Percentiles rank a stretch among this genome's conserved stretches.
Conservation (phyloP, 2,888 invertebrate genomes). For the Ochlodes sylvanus region DNA sequence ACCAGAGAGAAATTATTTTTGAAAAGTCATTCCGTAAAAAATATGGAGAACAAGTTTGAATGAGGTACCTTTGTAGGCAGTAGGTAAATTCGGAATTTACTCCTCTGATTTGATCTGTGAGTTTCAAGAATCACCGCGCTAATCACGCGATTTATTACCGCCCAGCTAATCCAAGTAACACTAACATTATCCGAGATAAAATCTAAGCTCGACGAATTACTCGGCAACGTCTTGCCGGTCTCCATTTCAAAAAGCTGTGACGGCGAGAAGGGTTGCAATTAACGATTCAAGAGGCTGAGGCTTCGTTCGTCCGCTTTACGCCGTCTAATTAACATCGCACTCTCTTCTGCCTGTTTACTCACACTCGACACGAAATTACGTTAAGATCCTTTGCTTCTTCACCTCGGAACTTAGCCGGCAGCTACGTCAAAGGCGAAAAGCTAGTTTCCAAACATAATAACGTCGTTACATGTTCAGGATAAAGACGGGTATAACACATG, state of each 20-base stretch:
- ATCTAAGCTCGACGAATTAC: constrained; percentile 58
- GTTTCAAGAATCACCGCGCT: too few species aligned
- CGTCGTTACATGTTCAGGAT: not conserved
- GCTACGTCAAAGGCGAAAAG: not conserved
- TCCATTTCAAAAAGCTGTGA: constrained; percentile 58
- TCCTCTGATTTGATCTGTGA: too few species aligned
- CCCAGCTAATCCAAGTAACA: constrained; percentile 18
- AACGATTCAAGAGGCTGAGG: constrained; percentile 67
- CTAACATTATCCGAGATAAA: constrained; percentile 28
- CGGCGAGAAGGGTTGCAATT: constrained; percentile 64
- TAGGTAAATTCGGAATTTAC: too few species aligned
- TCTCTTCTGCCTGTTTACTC: constrained; percentile 67
- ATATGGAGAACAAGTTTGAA: too few species aligned
- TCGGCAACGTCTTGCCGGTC: constrained; percentile 55
- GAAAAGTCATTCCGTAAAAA: too few species aligned
- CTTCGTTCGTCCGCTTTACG: constrained; percentile 46
- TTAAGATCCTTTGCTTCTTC: constrained; percentile 48
- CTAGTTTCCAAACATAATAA: constrained; percentile 11
- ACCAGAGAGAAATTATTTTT: too few species aligned
- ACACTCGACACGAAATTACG: constrained; percentile 61
- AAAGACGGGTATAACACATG: too few species aligned
- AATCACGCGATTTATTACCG: too few species aligned
- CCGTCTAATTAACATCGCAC: constrained; percentile 70
- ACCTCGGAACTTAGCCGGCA: not conserved
- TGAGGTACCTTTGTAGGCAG: too few species aligned